Conservation (phyloP, 2,797 vertebrate species). For the Botia almorhae region DNA sequence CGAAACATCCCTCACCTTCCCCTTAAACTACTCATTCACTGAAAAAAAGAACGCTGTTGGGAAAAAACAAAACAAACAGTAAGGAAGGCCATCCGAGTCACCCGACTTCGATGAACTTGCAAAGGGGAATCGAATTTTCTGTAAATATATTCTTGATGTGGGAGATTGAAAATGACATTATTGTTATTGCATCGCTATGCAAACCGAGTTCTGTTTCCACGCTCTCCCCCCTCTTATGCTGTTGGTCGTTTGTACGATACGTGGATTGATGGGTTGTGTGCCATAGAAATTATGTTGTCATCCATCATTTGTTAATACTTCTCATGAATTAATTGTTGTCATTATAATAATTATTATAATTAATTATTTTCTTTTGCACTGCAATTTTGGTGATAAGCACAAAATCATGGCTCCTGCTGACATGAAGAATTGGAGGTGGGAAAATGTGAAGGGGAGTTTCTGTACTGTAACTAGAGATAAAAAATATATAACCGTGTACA, state of each 20-base stretch:
- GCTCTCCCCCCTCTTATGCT: slow-evolving; percentile 82
- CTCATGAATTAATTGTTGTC: slow-evolving; percentile 88
- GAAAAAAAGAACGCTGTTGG: slow-evolving; percentile 67
- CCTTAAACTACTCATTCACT: slow-evolving; percentile 50
- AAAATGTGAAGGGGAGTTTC: slow-evolving; percentile 95
- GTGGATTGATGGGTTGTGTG: slow-evolving; percentile 98
- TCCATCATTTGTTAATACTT: slow-evolving; percentile 88
- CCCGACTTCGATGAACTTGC: slow-evolving; percentile 73
- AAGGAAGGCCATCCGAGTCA: slow-evolving; percentile 62
- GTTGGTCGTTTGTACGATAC: slow-evolving; percentile 98
- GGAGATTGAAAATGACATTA: slow-evolving; percentile 47
- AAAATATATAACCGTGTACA: slow-evolving; percentile 85
- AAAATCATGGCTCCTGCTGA: slow-evolving; percentile 96
- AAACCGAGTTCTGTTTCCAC: slow-evolving; percentile 90
- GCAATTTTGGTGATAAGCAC: slow-evolving; percentile 99
- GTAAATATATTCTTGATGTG: slow-evolving; percentile 93
- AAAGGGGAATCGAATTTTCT: slow-evolving; percentile 86
- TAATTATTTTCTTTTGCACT: slow-evolving; percentile 98
- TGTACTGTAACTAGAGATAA: slow-evolving; percentile 91
- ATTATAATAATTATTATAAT: slow-evolving; percentile 76
- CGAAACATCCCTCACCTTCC: slow-evolving; percentile 51
- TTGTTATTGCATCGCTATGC: slow-evolving; percentile 99
- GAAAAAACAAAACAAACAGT: slow-evolving; percentile 64
- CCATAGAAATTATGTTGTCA: slow-evolving; percentile 97
- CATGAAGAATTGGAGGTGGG: slow-evolving; percentile 93